A percentile compares a stretch with the other conserved stretches of the same genome.
phyloP scores from a whole-genome alignment of 2,888 invertebrate genomes.

The Stenotaenia linearis region DNA sequence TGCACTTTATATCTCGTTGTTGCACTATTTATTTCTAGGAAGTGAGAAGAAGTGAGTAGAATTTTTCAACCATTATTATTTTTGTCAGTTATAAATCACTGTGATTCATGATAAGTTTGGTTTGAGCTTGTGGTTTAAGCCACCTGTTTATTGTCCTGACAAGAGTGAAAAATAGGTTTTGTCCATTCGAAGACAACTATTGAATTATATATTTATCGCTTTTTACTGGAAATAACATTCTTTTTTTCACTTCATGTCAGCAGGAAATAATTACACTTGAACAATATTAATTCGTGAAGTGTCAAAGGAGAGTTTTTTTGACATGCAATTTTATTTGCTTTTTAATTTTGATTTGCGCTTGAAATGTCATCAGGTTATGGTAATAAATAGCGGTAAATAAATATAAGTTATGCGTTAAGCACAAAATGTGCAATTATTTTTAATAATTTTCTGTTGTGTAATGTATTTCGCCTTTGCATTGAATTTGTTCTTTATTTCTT shows the following conservation, averaged over 20 bases:
- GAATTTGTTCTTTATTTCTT: not conserved
- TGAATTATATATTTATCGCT: not conserved
- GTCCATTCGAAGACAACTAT: not conserved
- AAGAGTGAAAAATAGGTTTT: conserved; percentile 5
- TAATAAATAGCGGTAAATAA: no score
- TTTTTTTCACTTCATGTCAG: not conserved
- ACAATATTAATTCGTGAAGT: not conserved
- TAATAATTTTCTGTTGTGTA: not conserved
- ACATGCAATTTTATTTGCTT: not conserved
- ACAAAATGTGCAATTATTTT: not conserved
- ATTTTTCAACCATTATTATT: conserved; percentile 21
- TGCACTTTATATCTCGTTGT: not conserved
- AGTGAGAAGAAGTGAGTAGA: not conserved
- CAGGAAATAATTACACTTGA: not conserved
- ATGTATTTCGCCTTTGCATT: not conserved
- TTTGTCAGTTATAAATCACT: conserved; percentile 12
- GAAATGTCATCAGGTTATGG: not conserved
- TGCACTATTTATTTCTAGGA: not conserved
- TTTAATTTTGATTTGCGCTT: not conserved
- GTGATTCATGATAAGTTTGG: conserved; percentile 10
- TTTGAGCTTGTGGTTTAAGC: not conserved
- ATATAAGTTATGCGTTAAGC: no score
- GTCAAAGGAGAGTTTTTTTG: not conserved
- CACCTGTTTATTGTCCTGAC: conserved; percentile 20
- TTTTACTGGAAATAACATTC: not conserved